Evolutionary conservation across 2,888 invertebrate species (phyloP).

Genomic region (Cerastis leucographa): DNA sequence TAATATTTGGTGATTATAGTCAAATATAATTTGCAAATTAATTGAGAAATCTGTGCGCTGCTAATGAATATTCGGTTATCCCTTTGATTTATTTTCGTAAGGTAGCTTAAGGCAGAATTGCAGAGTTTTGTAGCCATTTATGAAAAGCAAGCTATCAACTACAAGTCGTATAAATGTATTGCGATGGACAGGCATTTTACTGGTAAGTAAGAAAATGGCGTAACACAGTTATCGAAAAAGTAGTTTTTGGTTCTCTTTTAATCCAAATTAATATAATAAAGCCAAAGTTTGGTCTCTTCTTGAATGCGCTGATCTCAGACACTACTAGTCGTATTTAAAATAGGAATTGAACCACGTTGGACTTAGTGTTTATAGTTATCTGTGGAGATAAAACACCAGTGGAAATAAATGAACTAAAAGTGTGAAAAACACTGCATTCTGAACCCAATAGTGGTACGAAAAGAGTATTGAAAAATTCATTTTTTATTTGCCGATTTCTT

Average conservation of each 20-base stretch:
- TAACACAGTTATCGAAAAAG: neutral
- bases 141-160: neutral
- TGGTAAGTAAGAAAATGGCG: neutral
- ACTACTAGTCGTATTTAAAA: neutral
- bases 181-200: neutral
- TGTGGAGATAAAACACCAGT: neutral
- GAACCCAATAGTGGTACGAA: neutral
- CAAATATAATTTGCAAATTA: conserved; percentile 23
- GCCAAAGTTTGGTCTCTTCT: neutral
- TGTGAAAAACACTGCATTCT: neutral
- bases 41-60: neutral
- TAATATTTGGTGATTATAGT: conserved; percentile 14
- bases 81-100: neutral
- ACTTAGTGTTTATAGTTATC: neutral
- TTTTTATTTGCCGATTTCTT: neutral
- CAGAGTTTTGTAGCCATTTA: neutral
- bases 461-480: neutral
- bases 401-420: neutral
- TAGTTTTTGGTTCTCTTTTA: neutral
- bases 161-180: neutral
- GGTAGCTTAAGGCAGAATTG: neutral
- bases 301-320: neutral
- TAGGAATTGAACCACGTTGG: neutral
- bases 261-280: neutral
- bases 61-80: neutral